Evolutionary conservation across 2,888 invertebrate species (phyloP), one percentile per base, ranked within the genome.

Genomic region (Athetis lepigone): DNA sequence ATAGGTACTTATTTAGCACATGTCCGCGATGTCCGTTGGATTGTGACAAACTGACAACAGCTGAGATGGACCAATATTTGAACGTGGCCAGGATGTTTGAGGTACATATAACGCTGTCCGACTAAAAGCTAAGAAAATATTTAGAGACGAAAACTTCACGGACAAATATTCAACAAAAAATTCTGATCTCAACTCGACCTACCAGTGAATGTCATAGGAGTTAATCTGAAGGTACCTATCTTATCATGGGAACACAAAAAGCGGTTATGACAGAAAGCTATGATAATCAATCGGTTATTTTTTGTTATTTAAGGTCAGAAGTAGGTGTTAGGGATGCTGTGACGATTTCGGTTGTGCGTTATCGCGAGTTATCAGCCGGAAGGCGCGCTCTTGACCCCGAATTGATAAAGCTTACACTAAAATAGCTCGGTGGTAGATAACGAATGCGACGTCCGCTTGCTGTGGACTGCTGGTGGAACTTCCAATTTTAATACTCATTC

Each of bases 331-430:
- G 86, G 92, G 92, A 93, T 92, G 92, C 94, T 93, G 94, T 73
- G 85, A 78, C 79, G 81, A 83, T 86, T 87, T 85, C 63, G 85
- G 85, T 80, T 77, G 75, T 71, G 72, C 73, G 50, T 82, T 84
- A 84, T 87, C 88, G 85, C 81, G 81, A 61, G 58, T 51, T 92
- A 92, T 93, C 93, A 81, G 83, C 87, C 92, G 94, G 94, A 94
- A 92, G 90, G 89, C 90, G 88, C 88, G 94, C 91, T 94, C 94
- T 94, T 94, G 94, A 93, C 94, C 94, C 85, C 88, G 71, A 79
- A 77, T 76, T 85, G 93, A 93, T 93, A 93, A 89, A 76, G 76
- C 68, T 82, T 81, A 81, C 80, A 88, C 85, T 78, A 75, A 88
- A 90, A 90, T 90, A 91, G 77, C 83, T 83, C 67, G 80, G 65